Evolutionary conservation across 2,888 invertebrate genomes (phyloP).

Genomic region (Galeruca laticollis): DNA sequence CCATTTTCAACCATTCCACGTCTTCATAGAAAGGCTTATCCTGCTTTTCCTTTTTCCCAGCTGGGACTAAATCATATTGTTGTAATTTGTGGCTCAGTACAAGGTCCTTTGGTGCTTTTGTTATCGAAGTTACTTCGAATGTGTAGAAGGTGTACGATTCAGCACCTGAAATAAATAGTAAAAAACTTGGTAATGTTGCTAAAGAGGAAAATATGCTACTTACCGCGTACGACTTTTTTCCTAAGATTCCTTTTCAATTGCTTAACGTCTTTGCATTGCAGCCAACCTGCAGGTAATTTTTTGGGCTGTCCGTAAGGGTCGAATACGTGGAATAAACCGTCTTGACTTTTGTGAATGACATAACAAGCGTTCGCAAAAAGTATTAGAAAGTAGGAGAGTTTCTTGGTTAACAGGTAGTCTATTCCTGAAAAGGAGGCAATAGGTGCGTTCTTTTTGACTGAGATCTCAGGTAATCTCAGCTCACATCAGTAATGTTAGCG

Average conservation of each 20-base stretch:
- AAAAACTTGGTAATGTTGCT: neutral
- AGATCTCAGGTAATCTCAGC: no score
- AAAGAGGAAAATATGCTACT: neutral
- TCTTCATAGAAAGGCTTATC: slow-evolving; percentile 63
- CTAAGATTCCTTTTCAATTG: slow-evolving; percentile 52
- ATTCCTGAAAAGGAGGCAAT: slow-evolving; percentile 52
- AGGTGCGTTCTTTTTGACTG: no score
- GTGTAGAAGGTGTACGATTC: slow-evolving; percentile 69
- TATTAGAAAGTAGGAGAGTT: slow-evolving; percentile 71
- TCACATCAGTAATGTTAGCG: no score
- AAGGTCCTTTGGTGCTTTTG: slow-evolving; percentile 69
- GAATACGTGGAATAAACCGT: slow-evolving; percentile 73
- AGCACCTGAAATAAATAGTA: slow-evolving; percentile 41
- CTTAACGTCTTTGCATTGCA: slow-evolving; percentile 66
- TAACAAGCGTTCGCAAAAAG: slow-evolving; percentile 71
- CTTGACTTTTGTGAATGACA: slow-evolving; percentile 69
- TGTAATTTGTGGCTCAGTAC: slow-evolving; percentile 62
- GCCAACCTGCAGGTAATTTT: slow-evolving; percentile 67
- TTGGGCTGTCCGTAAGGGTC: slow-evolving; percentile 69
- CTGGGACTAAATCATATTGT: slow-evolving; percentile 65
- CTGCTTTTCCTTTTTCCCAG: slow-evolving; percentile 62
- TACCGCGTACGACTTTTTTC: slow-evolving; percentile 28
- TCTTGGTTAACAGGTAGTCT: slow-evolving; percentile 60
- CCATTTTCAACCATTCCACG: slow-evolving; percentile 61
- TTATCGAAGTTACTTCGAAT: slow-evolving; percentile 71